Evolutionary conservation across 2,113 vertebrate species (phyloP).

Genomic region (Platichthys flesus): DNA sequence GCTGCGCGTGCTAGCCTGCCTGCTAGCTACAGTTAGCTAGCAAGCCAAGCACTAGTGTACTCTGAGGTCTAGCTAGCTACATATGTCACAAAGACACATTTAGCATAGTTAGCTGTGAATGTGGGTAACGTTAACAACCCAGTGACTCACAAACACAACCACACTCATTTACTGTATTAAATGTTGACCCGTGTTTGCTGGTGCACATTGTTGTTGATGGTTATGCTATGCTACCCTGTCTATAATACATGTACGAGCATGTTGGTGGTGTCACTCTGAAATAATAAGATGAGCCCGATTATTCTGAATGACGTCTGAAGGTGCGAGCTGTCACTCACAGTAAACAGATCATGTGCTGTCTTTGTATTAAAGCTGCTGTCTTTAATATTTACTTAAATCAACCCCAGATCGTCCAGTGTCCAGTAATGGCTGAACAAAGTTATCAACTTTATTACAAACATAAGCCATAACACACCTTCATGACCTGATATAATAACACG

Average conservation of each 20-base stretch:
- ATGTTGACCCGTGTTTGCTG: conserved; percentile 15
- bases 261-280: not conserved
- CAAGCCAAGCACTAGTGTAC: conserved; percentile 26
- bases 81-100: not conserved
- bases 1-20: conserved; percentile 39
- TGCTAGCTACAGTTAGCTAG: conserved; percentile 40
- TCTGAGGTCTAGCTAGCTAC: not conserved
- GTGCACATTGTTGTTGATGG: not conserved
- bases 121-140: not conserved
- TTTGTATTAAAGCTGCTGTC: not conserved
- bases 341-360: not conserved
- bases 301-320: not conserved
- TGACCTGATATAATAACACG: no score
- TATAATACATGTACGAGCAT: not conserved
- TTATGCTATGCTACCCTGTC: not conserved
- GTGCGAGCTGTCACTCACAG: not conserved
- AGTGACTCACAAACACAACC: not conserved
- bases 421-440: not conserved
- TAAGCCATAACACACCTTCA: not conserved
- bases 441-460: not conserved
- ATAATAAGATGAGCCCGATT: not conserved
- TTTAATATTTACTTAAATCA: not conserved
- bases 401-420: no score
- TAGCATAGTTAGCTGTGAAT: not conserved
- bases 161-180: not conserved